These are phyloP conservation scores for Drosophila persimilis DNA, from an alignment of 1,140 invertebrate genomes.

Conservation along the genomic window DNA sequence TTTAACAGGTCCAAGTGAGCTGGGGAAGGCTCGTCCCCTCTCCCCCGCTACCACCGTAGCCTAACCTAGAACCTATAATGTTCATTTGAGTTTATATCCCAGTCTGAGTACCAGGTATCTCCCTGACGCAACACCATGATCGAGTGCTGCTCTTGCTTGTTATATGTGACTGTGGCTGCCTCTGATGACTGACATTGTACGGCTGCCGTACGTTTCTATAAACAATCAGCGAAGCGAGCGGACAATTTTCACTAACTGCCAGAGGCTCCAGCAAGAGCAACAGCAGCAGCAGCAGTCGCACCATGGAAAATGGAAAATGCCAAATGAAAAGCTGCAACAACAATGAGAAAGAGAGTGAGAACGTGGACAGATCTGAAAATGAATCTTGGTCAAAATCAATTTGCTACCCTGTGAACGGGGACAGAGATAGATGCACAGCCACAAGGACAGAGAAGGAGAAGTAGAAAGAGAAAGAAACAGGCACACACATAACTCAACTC, in stretches of 20 bases:
- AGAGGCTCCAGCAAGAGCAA: constrained; percentile 24
- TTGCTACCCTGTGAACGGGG: constrained; percentile 63
- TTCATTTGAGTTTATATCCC: no score
- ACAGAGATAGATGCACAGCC: constrained; percentile 17
- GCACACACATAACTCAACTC: background rate
- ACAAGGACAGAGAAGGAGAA: constrained; percentile 24
- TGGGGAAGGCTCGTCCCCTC: no score
- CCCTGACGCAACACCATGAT: no score
- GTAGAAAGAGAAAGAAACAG: no score
- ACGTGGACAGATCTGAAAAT: constrained; percentile 1
- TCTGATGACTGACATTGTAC: constrained; percentile 65
- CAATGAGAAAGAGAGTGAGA: constrained; percentile 14
- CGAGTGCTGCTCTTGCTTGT: constrained; percentile 1
- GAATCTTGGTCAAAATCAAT: constrained; percentile 70
- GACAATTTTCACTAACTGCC: constrained; percentile 74
- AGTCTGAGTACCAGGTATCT: no score
- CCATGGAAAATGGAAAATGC: constrained; percentile 59
- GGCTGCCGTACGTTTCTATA: constrained; percentile 62
- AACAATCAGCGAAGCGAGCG: constrained; percentile 75
- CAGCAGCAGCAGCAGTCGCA: constrained; percentile 25
- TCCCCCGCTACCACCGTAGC: no score
- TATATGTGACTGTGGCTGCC: background rate
- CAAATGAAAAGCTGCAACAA: constrained; percentile 31
- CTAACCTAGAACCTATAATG: no score
- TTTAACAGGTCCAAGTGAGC: no score